Conservation (phyloP, 2,888 invertebrate genomes). For the Patella depressa region DNA sequence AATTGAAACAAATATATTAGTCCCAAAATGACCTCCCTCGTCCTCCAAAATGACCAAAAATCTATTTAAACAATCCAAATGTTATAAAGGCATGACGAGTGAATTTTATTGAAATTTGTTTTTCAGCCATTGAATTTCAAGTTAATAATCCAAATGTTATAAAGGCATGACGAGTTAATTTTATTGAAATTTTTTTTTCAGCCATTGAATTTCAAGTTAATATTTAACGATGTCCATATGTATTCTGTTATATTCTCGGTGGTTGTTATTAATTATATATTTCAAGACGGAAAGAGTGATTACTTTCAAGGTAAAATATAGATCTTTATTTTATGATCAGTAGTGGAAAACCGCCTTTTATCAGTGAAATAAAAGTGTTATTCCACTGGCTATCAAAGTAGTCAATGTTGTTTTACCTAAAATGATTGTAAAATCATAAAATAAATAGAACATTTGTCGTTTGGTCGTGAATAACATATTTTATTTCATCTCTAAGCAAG, state of each 20-base stretch:
- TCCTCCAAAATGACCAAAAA: background rate
- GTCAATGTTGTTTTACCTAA: no score
- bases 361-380: no score
- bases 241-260: constrained; percentile 66
- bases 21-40: background rate
- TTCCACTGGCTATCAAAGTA: no score
- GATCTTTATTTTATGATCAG: no score
- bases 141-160: constrained; percentile 38
- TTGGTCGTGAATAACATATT: no score
- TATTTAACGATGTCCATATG: constrained; percentile 66
- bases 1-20: no score
- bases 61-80: background rate
- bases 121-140: constrained; percentile 61
- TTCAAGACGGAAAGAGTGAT: constrained; percentile 68
- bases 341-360: no score
- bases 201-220: constrained; percentile 59
- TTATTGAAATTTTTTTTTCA: constrained; percentile 35
- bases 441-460: no score
- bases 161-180: background rate
- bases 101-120: background rate
- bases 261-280: constrained; percentile 66
- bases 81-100: background rate
- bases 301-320: constrained; percentile 65
- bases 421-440: no score
- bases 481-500: no score